phyloP scores from a whole-genome alignment of 2,797 vertebrate genomes.

The Propithecus deckenii region DNA sequence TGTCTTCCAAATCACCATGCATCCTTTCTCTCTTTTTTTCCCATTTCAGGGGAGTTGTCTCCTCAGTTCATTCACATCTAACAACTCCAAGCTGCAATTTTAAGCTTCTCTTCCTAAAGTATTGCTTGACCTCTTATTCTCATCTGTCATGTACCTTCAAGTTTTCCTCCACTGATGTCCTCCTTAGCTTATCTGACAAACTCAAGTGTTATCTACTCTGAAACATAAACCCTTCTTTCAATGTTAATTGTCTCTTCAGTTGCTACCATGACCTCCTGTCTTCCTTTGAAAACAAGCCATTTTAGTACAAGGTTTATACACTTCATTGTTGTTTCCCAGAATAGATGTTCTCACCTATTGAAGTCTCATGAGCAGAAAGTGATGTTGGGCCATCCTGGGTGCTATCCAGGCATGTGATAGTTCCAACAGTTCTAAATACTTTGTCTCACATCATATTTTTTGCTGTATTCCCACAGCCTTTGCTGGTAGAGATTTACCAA shows the following conservation, averaged over 20 bases:
- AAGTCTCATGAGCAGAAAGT: conserved; percentile 22
- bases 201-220: neutral
- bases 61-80: neutral
- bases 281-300: conserved; percentile 38
- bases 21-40: too few relatives aligned
- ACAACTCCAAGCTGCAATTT: neutral
- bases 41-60: neutral
- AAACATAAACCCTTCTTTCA: neutral
- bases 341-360: conserved; percentile 32
- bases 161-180: neutral
- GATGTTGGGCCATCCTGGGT: neutral
- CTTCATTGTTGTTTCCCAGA: conserved; percentile 39
- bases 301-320: conserved; percentile 11
- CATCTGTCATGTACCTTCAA: neutral
- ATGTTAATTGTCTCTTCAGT: neutral
- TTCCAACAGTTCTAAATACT: neutral
- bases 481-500: neutral
- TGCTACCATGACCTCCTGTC: neutral
- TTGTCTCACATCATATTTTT: neutral
- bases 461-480: neutral
- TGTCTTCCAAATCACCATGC: neutral
- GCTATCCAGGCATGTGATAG: neutral
- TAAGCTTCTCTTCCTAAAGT: neutral
- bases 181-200: neutral
- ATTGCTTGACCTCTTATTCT: neutral